These are phyloP conservation scores for Hippocampus zosterae DNA, from an alignment of 2,113 vertebrate genomes.

Conservation along the genomic window DNA sequence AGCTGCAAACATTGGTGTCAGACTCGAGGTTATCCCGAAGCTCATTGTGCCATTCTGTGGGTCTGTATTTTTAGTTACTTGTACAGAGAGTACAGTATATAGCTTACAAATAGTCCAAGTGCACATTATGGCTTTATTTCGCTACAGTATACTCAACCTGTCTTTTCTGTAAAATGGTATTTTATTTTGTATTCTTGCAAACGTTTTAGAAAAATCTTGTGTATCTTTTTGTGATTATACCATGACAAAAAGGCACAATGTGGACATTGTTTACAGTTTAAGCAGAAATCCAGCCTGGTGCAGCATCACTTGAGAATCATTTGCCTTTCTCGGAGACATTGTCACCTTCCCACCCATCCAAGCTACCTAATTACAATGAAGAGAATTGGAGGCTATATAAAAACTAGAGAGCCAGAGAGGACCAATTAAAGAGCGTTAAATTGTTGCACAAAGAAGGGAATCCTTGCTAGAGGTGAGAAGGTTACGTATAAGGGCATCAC, in stretches of 20 bases:
- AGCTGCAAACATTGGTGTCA: conserved; percentile 8
- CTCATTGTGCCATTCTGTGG: conserved; percentile 20
- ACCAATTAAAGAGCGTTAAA: conserved; percentile 12
- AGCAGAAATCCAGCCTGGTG: conserved; percentile 34
- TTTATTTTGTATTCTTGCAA: not conserved
- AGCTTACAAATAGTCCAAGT: not conserved
- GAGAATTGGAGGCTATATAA: conserved; percentile 39
- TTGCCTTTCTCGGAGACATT: conserved; percentile 42
- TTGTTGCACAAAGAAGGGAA: conserved; percentile 21
- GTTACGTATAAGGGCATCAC: conserved; percentile 24
- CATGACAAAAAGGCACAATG: not conserved
- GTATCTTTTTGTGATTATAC: not conserved
- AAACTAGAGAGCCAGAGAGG: conserved; percentile 4
- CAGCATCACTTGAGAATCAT: conserved; percentile 39
- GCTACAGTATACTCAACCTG: not conserved
- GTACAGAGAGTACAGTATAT: not conserved
- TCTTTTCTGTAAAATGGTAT: not conserved
- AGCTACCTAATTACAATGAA: conserved; percentile 54
- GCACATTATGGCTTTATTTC: not conserved
- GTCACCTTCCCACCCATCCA: conserved; percentile 49
- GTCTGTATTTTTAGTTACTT: conserved; percentile 3
- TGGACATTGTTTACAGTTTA: conserved; percentile 36
- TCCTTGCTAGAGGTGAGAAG: conserved; percentile 18
- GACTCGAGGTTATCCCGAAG: conserved; percentile 28
- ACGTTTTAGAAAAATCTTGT: not conserved